These are phyloP conservation scores for Uria aalge DNA, from an alignment of 2,113 vertebrate genomes.

Conservation along the genomic window DNA sequence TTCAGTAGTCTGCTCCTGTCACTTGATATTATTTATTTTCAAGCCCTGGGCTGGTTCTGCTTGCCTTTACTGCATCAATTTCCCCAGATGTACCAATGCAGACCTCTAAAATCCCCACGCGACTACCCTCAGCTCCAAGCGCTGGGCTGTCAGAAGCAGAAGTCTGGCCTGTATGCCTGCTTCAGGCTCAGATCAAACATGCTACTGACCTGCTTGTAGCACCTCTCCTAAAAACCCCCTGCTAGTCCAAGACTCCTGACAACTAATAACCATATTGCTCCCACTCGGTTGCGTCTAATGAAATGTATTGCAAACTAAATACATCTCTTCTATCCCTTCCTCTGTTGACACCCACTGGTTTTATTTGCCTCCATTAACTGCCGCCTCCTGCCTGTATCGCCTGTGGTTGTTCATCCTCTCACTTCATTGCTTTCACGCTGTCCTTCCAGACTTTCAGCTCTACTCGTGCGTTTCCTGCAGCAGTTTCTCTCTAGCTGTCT, in stretches of 20 bases:
- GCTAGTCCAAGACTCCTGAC: not conserved
- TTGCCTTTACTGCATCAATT: not conserved
- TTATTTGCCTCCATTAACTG: not conserved
- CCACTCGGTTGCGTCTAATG: not conserved
- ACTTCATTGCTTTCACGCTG: not conserved
- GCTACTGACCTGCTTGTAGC: not conserved
- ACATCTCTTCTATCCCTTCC: not conserved
- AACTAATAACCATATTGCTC: not conserved
- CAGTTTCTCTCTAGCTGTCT: not conserved
- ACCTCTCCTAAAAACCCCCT: not conserved
- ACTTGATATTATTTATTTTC: not conserved
- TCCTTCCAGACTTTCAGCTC: not conserved
- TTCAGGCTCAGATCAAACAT: not conserved
- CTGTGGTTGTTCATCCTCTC: not conserved
- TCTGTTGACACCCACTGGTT: not conserved
- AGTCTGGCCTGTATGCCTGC: not conserved
- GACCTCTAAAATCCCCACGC: not conserved
- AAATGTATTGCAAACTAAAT: not conserved
- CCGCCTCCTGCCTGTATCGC: not conserved
- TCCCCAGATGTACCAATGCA: not conserved
- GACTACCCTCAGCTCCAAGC: not conserved
- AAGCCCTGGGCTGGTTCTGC: not conserved
- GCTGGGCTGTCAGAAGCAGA: not conserved
- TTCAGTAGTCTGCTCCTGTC: not conserved
- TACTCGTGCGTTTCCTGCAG: not conserved